A percentile compares a stretch with the other conserved stretches of the same genome.
phyloP scores from a whole-genome alignment of 2,888 invertebrate genomes.

The Cerastis leucographa region DNA sequence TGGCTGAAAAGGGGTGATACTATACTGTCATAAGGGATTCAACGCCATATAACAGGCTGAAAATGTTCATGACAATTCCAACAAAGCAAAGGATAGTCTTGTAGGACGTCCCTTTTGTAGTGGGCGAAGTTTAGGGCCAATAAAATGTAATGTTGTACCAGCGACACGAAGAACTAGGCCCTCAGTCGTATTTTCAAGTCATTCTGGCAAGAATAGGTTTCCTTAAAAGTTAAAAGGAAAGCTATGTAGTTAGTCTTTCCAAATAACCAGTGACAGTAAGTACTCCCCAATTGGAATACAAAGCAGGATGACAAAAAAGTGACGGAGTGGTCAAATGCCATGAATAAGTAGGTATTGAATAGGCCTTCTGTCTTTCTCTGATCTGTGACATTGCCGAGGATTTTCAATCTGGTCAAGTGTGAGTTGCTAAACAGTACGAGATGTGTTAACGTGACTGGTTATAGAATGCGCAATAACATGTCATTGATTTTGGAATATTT shows the following conservation, averaged over 20 bases:
- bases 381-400: conserved; percentile 51
- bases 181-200: not conserved
- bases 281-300: too few species aligned
- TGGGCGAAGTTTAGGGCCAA: too few species aligned
- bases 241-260: too few species aligned
- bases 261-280: too few species aligned
- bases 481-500: conserved; percentile 61
- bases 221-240: too few species aligned
- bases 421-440: conserved; percentile 63
- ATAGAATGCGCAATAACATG: conserved; percentile 60
- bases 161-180: too few species aligned
- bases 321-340: not conserved
- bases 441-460: conserved; percentile 66
- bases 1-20: too few species aligned
- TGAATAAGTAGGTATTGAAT: not conserved
- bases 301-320: not conserved
- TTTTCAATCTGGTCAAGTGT: conserved; percentile 66
- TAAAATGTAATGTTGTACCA: too few species aligned
- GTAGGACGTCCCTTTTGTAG: too few species aligned
- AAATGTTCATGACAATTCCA: not conserved
- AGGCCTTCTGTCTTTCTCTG: conserved; percentile 4
- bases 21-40: too few species aligned
- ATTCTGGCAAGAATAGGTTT: not conserved
- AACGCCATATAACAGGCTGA: not conserved
- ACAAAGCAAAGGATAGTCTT: not conserved